Base-by-base conservation (phyloP, 2,888 invertebrate species). In the Cataglyphis altisquamis region DNA sequence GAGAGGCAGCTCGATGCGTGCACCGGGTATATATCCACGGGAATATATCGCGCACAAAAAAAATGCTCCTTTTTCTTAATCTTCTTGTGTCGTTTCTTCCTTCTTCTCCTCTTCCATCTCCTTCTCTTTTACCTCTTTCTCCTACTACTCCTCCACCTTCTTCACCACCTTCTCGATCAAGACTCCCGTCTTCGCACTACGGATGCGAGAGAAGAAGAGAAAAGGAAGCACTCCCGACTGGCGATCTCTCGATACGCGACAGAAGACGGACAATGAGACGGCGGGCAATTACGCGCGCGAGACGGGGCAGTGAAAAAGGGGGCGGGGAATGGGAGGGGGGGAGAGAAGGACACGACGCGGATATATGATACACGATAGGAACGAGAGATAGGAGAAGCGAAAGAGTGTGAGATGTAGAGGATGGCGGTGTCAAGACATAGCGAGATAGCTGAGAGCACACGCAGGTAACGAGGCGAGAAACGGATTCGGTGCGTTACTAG, bases 361-460 rank as follows among this genome's bases (percentile, higher is more conserved):
- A 78, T 78, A 52, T n/a, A 64, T 80, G 74, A 60, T 57, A 83
- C 52, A 77, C 85, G 72, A 89, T 45, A 85, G 84, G 84, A 90
- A 89, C 88, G 48, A 90, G 91, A 89, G 87, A 90, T 90, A 91
- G 85, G 86, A 87, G 85, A 91, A 87, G 87, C 86, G 87, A 89
- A 85, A 87, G 88, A 89, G 86, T 86, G 87, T 86, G 87, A 89
- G 41, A 52, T n/a, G 52, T 8, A 12, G 41, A 67, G 74, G 72
- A 66, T 3, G 36, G 87, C 84, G 88, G 88, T 93, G 94, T 93
- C 94, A 94, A 92, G 94, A 92, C 94, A 94, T 94, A 93, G 93
- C 93, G 82, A 39, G 74, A 63, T 9, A 41, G 21, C 32, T 21
- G 91, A 90, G 90, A 88, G 90, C 89, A 87, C 52, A 52, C n/a